phyloP scores from a whole-genome alignment of 2,797 vertebrate genomes.

The Melanotaenia pygmaea region DNA sequence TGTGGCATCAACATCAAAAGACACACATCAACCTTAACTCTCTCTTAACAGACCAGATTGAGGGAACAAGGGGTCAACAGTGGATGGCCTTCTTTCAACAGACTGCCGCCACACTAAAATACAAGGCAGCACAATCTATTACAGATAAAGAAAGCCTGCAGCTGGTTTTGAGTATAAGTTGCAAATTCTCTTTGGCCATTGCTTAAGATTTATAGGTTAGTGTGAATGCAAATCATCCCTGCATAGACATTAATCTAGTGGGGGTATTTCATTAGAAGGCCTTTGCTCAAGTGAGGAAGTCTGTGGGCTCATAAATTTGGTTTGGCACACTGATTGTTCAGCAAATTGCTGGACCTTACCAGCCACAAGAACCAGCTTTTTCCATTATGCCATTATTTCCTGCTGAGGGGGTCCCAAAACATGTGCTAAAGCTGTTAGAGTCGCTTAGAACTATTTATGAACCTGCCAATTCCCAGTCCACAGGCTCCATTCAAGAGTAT shows the following conservation, averaged over 20 bases:
- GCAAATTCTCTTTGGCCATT: slow-evolving; percentile 67
- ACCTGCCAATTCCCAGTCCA: slow-evolving; percentile 53
- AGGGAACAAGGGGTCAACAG: slow-evolving; percentile 45
- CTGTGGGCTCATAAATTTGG: slow-evolving; percentile 73
- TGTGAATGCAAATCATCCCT: slow-evolving; percentile 78
- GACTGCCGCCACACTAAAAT: slow-evolving; percentile 12
- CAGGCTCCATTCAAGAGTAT: slow-evolving; percentile 42
- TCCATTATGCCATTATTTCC: slow-evolving; percentile 66
- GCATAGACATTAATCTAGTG: slow-evolving; percentile 75
- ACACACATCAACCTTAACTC: slow-evolving; percentile 50
- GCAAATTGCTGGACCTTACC: slow-evolving; percentile 66
- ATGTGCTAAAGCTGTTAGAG: slow-evolving; percentile 59
- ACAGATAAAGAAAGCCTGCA: slow-evolving; percentile 41
- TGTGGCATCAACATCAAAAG: slow-evolving; percentile 57
- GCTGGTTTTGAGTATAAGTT: slow-evolving; percentile 58
- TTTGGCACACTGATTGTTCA: slow-evolving; percentile 81
- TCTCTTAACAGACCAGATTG: slow-evolving; percentile 40
- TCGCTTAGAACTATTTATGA: slow-evolving; percentile 64
- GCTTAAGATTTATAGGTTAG: slow-evolving; percentile 70
- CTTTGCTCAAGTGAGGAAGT: slow-evolving; percentile 60
- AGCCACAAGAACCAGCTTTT: slow-evolving; percentile 63
- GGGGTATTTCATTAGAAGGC: slow-evolving; percentile 77
- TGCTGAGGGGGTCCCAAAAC: slow-evolving; percentile 57
- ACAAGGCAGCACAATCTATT: slow-evolving; percentile 24
- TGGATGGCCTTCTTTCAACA: slow-evolving; percentile 31